Base-by-base conservation (phyloP, 2,888 invertebrate genomes). In the Ophonus ardosiacus region DNA sequence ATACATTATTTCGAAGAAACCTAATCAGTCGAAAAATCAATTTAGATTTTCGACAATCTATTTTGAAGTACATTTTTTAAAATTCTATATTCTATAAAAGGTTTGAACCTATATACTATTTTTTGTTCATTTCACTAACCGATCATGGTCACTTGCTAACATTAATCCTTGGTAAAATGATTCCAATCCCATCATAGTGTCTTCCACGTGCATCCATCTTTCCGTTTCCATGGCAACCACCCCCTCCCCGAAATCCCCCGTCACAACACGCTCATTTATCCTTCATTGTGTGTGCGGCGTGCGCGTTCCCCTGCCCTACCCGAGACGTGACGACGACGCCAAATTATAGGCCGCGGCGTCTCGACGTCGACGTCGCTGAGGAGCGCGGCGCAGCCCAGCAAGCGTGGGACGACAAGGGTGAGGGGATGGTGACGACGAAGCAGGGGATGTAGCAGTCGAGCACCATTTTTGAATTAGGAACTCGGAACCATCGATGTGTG, bases 281-380 rank as follows among this genome's bases (percentile, higher is more conserved):
- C 78, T 56, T 84, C 76, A 84, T 84, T 84, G 84, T 84, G 79
- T 43, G 38, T 17, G 18, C 88, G 90, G 88, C 89, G 90, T 88
- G 90, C 90, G 90, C 90, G 31, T 31, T 31, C 90, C 89, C 89
- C 88, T 88, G 88, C 87, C 86, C 86, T 86, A 84, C 81, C 80
- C 84, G 71, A 74, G 78, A 78, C 84, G 84, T 79, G 86, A 65
- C 78, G 84, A 76, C 85, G 85, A 68, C 85, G 86, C 80, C 76
- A 87, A 87, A 87, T 87, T 87, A 87, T 87, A 87, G 87, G 86
- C 85, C 86, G 86, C 79, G 85, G 84, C 76, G 59, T 57, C 56
- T 17, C 81, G 84, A 51, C 56, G 87, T 86, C 86, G 85, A 86
- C 81, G 84, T 81, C 56, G 57, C 18, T 31, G 21, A 21, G 63